phyloP scores from a whole-genome alignment of 2,888 invertebrate genomes.

The Thymelicus lineola region DNA sequence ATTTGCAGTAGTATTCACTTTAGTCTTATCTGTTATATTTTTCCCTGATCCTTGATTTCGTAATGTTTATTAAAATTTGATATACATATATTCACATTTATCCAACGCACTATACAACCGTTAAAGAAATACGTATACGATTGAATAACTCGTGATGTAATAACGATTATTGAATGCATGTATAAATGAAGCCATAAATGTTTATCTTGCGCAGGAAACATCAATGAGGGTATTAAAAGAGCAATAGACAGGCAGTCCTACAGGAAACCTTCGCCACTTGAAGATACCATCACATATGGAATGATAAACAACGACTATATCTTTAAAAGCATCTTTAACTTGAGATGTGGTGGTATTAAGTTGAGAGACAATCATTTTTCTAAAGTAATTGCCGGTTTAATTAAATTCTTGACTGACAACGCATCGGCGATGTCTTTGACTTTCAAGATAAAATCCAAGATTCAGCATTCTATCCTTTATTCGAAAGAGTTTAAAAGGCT shows the following conservation, averaged over 20 bases:
- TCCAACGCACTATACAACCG: too few species aligned
- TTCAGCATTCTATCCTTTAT: too few species aligned
- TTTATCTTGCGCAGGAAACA: conserved; percentile 36
- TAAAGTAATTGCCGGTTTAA: too few species aligned
- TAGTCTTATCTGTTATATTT: too few species aligned
- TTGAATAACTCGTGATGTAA: background rate
- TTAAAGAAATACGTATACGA: background rate
- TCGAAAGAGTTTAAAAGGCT: too few species aligned
- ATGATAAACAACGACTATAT: conserved; percentile 16
- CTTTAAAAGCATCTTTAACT: conserved; percentile 5
- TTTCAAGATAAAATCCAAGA: too few species aligned
- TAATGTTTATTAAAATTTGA: too few species aligned
- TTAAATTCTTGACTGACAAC: too few species aligned
- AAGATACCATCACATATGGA: conserved; percentile 19
- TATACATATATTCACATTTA: too few species aligned
- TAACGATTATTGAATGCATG: conserved; percentile 28
- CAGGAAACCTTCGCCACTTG: conserved; percentile 22
- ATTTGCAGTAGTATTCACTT: too few species aligned
- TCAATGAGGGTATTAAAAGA: conserved; percentile 31
- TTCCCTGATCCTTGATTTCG: too few species aligned
- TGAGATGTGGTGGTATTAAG: background rate
- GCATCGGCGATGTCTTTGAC: too few species aligned
- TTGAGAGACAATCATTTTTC: background rate
- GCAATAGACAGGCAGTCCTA: conserved; percentile 22
- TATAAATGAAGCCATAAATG: conserved; percentile 31